phyloP scores from a whole-genome alignment of 1,140 invertebrate genomes.

The Macrostomum lignano region DNA sequence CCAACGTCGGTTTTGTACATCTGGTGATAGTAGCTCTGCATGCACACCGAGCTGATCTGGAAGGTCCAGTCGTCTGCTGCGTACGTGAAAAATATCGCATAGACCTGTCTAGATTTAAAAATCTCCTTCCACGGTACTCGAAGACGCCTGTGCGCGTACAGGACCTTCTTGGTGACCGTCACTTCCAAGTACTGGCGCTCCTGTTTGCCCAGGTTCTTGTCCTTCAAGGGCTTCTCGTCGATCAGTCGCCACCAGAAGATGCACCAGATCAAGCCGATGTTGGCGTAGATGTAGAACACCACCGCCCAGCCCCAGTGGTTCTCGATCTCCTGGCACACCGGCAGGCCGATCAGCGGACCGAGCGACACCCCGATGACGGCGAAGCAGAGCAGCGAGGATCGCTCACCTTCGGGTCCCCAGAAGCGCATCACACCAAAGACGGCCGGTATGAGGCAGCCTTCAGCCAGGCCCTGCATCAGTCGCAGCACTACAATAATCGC shows the following conservation, averaged over 20 bases:
- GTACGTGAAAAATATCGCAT: conserved; percentile 2
- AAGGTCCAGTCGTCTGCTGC: conserved; percentile 3
- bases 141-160: neutral
- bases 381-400: neutral
- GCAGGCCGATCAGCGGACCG: neutral
- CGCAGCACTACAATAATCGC: neutral
- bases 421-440: conserved; percentile 1
- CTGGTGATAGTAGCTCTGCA: neutral
- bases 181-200: neutral
- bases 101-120: conserved; percentile 1
- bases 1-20: neutral
- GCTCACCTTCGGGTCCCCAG: neutral
- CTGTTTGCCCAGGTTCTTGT: neutral
- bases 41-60: conserved; percentile 2
- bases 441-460: conserved; percentile 1
- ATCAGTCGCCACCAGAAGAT: conserved; percentile 3
- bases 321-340: neutral
- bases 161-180: neutral
- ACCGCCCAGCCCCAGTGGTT: conserved; percentile 2
- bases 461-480: neutral
- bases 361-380: conserved; percentile 2
- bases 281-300: conserved; percentile 1
- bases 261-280: conserved; percentile 1
- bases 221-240: neutral
- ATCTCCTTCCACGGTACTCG: conserved; percentile 3